phyloP scores from a whole-genome alignment of 2,888 invertebrate genomes.

The Papilio demoleus region DNA sequence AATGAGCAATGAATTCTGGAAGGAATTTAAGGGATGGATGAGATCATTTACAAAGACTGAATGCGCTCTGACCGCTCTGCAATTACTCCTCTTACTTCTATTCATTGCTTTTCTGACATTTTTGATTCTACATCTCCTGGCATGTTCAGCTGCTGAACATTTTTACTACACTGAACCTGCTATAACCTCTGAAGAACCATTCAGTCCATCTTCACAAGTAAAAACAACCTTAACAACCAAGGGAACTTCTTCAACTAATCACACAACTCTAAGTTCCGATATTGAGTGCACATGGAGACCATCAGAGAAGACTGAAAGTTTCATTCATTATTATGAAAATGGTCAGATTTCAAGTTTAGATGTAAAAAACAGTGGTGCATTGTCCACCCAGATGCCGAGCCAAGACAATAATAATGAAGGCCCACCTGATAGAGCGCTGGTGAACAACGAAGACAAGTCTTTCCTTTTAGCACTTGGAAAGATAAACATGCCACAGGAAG shows the following conservation, averaged over 20 bases:
- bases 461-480: slow-evolving; percentile 64
- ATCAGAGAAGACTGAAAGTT: slow-evolving; percentile 58
- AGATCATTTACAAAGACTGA: slow-evolving; percentile 70
- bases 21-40: slow-evolving; percentile 68
- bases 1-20: slow-evolving; percentile 68
- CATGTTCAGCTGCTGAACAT: slow-evolving; percentile 49
- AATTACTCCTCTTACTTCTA: slow-evolving; percentile 57
- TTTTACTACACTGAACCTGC: neutral
- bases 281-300: slow-evolving; percentile 67
- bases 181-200: neutral
- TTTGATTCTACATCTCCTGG: slow-evolving; percentile 63
- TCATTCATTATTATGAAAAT: slow-evolving; percentile 55
- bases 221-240: neutral
- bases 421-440: slow-evolving; percentile 51
- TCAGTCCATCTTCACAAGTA: neutral
- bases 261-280: slow-evolving; percentile 44
- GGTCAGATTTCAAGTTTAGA: neutral
- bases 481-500: slow-evolving; percentile 55
- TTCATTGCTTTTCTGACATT: slow-evolving; percentile 61
- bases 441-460: slow-evolving; percentile 46
- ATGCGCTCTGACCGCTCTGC: slow-evolving; percentile 55
- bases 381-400: neutral
- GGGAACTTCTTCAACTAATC: neutral
- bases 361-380: neutral
- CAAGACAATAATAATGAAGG: slow-evolving; percentile 32